Percentiles rank a stretch among this genome's conserved stretches.
phyloP scores from a whole-genome alignment of 2,888 invertebrate genomes.

The Horisme vitalbata region DNA sequence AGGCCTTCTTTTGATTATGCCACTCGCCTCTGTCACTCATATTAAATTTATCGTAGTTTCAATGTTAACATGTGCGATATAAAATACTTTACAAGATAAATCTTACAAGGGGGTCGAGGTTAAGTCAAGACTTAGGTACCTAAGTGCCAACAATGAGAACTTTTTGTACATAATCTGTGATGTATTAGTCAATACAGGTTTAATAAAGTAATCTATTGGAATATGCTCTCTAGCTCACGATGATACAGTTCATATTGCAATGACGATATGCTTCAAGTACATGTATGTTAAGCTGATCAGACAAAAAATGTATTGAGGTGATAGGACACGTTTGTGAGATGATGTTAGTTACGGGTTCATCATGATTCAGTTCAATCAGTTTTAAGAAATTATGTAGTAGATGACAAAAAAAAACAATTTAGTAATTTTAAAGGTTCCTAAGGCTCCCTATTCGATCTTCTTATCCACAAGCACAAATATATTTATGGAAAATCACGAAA shows the following conservation, averaged over 20 bases:
- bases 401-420: neutral
- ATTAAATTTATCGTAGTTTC: too few relatives aligned
- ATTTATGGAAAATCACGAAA: too few relatives aligned
- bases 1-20: too few relatives aligned
- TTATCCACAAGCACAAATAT: too few relatives aligned
- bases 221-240: slow-evolving; percentile 9
- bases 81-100: slow-evolving; percentile 18
- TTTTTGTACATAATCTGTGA: slow-evolving; percentile 37
- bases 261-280: slow-evolving; percentile 20
- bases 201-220: slow-evolving; percentile 7
- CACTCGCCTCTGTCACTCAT: too few relatives aligned
- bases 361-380: neutral
- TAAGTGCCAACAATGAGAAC: slow-evolving; percentile 49
- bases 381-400: neutral
- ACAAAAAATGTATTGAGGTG: slow-evolving; percentile 23
- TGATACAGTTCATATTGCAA: slow-evolving; percentile 21
- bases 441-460: too few relatives aligned
- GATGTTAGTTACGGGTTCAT: slow-evolving; percentile 17
- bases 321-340: slow-evolving; percentile 18
- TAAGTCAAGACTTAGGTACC: slow-evolving; percentile 28
- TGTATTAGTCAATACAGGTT: slow-evolving; percentile 32
- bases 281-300: slow-evolving; percentile 19
- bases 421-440: too few relatives aligned
- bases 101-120: slow-evolving; percentile 38
- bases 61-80: too few relatives aligned